Conservation (phyloP, 2,797 vertebrate genomes). For the Oreochromis mossambicus region DNA sequence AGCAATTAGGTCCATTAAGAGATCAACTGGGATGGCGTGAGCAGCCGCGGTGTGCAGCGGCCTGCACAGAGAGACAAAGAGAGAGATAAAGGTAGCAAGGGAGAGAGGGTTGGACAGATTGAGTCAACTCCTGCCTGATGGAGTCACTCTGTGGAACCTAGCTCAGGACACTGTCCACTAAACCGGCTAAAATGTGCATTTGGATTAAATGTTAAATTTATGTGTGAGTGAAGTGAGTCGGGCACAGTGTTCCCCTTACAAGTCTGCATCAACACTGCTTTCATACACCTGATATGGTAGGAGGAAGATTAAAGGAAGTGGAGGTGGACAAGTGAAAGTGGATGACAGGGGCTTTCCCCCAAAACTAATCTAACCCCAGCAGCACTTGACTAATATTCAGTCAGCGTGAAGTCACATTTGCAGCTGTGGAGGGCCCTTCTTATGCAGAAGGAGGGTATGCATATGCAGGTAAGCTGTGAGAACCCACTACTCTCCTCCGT, state of each 20-base stretch:
- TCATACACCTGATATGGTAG: background rate
- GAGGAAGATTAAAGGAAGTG: background rate
- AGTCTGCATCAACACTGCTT: background rate
- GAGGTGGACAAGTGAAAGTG: background rate
- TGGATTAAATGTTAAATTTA: background rate
- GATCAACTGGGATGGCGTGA: conserved; percentile 54
- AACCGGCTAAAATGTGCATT: background rate
- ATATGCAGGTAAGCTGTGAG: background rate
- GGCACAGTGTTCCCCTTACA: background rate
- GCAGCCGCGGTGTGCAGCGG: conserved; percentile 30
- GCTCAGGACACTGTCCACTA: conserved; percentile 22
- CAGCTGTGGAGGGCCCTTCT: background rate
- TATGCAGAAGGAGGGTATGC: background rate
- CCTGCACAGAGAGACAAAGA: conserved; percentile 3
- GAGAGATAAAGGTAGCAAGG: conserved; percentile 18
- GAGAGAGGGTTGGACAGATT: conserved; percentile 37
- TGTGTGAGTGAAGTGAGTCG: background rate
- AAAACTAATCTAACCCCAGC: background rate
- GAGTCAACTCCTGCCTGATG: conserved; percentile 41
- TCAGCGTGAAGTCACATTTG: background rate
- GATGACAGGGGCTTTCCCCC: background rate
- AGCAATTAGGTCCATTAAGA: conserved; percentile 69
- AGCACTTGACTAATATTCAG: background rate
- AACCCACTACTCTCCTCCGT: background rate
- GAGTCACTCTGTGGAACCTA: conserved; percentile 24